Evolutionary conservation across 2,888 invertebrate genomes (phyloP).

Genomic region (Aleiodes leptofemur): DNA sequence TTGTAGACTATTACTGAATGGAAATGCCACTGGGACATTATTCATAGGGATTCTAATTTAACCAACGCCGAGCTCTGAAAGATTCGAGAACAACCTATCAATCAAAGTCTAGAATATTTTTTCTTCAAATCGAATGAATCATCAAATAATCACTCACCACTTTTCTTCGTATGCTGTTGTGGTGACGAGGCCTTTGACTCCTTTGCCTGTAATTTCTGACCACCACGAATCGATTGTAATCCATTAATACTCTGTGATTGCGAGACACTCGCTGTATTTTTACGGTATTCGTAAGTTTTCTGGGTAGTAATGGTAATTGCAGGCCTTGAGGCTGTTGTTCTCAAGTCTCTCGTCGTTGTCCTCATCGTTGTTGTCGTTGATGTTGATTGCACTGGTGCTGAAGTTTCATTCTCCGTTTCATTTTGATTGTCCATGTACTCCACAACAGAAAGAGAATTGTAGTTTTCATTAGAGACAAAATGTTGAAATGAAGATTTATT

Average conservation of each 20-base stretch:
- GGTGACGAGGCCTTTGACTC: slow-evolving; percentile 59
- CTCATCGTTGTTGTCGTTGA: slow-evolving; percentile 64
- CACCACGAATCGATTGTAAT: slow-evolving; percentile 66
- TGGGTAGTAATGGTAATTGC: slow-evolving; percentile 47
- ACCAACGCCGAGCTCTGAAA: no score
- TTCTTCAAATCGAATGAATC: slow-evolving; percentile 7
- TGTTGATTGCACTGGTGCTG: slow-evolving; percentile 62
- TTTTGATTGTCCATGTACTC: slow-evolving; percentile 68
- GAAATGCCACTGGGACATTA: neutral
- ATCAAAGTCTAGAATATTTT: neutral
- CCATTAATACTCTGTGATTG: slow-evolving; percentile 67
- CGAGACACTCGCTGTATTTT: slow-evolving; percentile 58
- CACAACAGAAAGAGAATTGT: slow-evolving; percentile 52
- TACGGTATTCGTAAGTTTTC: slow-evolving; percentile 59
- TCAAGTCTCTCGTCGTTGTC: slow-evolving; percentile 70
- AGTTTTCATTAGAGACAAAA: slow-evolving; percentile 27
- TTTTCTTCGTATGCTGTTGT: slow-evolving; percentile 62
- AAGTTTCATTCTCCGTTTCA: slow-evolving; percentile 63
- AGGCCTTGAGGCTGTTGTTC: slow-evolving; percentile 73
- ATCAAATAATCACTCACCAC: slow-evolving; percentile 57
- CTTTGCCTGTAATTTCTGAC: slow-evolving; percentile 69
- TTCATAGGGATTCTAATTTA: no score
- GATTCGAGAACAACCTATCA: neutral
- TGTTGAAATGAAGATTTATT: neutral
- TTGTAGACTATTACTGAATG: no score